These are phyloP conservation scores for Zaprionus nigranus DNA, from an alignment of 1,140 invertebrate species.

Conservation along the genomic window DNA sequence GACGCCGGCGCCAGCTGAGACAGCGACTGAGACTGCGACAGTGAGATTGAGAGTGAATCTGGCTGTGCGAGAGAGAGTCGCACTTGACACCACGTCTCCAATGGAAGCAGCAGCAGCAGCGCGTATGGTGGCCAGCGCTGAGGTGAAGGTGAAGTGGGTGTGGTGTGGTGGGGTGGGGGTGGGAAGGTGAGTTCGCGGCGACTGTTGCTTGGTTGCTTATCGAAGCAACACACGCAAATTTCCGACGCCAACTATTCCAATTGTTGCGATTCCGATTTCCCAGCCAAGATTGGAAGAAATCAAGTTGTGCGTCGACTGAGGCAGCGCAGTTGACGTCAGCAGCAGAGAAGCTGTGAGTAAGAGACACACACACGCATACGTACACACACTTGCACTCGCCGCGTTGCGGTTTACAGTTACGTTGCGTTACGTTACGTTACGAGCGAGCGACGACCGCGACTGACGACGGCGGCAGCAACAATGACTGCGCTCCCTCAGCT, in stretches of 20 bases:
- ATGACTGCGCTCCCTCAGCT: slow-evolving; percentile 36
- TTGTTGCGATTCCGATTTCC: slow-evolving; percentile 76
- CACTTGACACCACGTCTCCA: slow-evolving; percentile 46
- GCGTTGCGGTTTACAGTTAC: slow-evolving; percentile 43
- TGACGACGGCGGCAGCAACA: slow-evolving; percentile 28
- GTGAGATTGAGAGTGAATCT: slow-evolving; percentile 18
- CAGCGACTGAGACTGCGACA: slow-evolving; percentile 58
- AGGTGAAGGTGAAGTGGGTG: not conserved
- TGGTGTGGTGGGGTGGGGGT: not conserved
- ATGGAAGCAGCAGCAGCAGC: slow-evolving; percentile 7
- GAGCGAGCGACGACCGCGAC: slow-evolving; percentile 38
- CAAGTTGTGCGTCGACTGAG: slow-evolving; percentile 53
- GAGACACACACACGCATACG: slow-evolving; percentile 11
- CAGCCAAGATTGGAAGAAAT: slow-evolving; percentile 75
- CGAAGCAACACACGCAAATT: slow-evolving; percentile 48
- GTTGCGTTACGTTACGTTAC: not conserved
- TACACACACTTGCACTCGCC: slow-evolving; percentile 23
- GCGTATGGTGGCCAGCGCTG: not conserved
- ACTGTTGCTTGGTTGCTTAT: slow-evolving; percentile 30
- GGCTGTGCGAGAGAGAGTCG: slow-evolving; percentile 15
- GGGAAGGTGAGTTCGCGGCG: not conserved
- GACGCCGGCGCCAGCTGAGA: slow-evolving; percentile 67
- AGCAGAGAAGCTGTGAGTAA: slow-evolving; percentile 36
- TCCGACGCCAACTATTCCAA: slow-evolving; percentile 53
- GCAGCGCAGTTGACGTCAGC: slow-evolving; percentile 4